phyloP scores from a whole-genome alignment of 2,797 vertebrate species.

The Cynodonichthys magdalenae region DNA sequence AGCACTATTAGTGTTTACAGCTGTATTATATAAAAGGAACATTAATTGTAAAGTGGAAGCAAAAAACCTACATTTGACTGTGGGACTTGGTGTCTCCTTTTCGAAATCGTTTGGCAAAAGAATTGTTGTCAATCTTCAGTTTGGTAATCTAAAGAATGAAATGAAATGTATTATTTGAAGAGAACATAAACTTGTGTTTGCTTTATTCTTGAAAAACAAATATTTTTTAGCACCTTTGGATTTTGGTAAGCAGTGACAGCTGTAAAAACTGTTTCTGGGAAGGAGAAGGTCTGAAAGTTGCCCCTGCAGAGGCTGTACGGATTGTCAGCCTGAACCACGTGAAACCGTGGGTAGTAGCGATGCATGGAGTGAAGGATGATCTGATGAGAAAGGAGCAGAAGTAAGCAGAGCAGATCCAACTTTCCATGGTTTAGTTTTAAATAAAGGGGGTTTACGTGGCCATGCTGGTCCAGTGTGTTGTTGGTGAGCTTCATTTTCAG shows the following conservation, averaged over 20 bases:
- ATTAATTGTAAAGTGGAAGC: too few species aligned
- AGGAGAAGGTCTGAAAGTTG: constrained; percentile 87
- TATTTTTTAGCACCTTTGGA: constrained; percentile 74
- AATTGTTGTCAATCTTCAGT: constrained; percentile 90
- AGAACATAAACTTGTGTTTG: background rate
- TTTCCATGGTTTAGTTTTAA: background rate
- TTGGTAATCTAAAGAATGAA: constrained; percentile 81
- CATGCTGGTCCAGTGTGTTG: constrained; percentile 90
- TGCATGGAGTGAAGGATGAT: constrained; percentile 94
- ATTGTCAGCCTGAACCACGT: constrained; percentile 88
- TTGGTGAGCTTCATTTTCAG: constrained; percentile 93
- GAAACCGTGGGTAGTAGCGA: constrained; percentile 89
- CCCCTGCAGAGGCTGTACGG: constrained; percentile 86
- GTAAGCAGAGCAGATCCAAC: background rate
- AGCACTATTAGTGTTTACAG: too few species aligned
- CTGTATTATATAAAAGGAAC: too few species aligned
- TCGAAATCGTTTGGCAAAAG: constrained; percentile 88
- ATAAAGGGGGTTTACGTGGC: constrained; percentile 78
- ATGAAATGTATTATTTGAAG: background rate
- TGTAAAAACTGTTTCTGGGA: constrained; percentile 88
- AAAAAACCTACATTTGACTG: constrained; percentile 56
- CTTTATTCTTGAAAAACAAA: background rate
- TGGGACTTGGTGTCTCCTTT: constrained; percentile 81
- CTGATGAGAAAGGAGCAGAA: constrained; percentile 45
- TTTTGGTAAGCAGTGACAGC: constrained; percentile 93